Evolutionary conservation across 1,140 invertebrate species (phyloP).

Genomic region (Zaprionus tsacasi): DNA sequence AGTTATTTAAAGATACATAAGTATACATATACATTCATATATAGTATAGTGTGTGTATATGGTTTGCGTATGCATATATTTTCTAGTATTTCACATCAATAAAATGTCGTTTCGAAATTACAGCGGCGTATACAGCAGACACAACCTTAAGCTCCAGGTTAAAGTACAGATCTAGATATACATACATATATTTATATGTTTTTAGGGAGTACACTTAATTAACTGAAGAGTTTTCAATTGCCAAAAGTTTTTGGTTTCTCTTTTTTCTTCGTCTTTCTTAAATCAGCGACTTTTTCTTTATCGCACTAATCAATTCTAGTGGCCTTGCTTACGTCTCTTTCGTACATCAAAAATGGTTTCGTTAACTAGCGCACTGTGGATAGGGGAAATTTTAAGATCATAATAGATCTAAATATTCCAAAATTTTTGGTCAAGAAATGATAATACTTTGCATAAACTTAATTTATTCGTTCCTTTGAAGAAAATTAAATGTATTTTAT

Average conservation of each 20-base stretch:
- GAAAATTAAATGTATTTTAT: neutral
- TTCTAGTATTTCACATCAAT: conserved; percentile 36
- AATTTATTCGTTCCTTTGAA: neutral
- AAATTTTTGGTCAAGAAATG: neutral
- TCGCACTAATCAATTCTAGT: conserved; percentile 46
- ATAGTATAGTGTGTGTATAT: conserved; percentile 6
- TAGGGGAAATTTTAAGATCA: neutral
- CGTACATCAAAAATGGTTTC: conserved; percentile 5
- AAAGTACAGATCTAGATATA: conserved; percentile 33
- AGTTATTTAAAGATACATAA: conserved; percentile 17
- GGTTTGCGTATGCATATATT: conserved; percentile 23
- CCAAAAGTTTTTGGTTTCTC: conserved; percentile 3
- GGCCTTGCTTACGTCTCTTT: conserved; percentile 25
- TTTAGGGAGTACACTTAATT: conserved; percentile 6
- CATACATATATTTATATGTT: conserved; percentile 2
- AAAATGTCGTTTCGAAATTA: conserved; percentile 41
- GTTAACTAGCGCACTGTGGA: conserved; percentile 45
- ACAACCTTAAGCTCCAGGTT: conserved; percentile 48
- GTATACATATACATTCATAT: neutral
- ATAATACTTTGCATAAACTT: neutral
- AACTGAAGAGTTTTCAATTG: conserved; percentile 10
- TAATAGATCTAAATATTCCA: neutral
- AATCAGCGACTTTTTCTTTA: neutral
- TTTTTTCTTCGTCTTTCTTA: neutral
- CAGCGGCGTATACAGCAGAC: conserved; percentile 43